Conservation (phyloP, 53 echinoderm and acorn worm species). For the Temnopleurus reevesii region DNA sequence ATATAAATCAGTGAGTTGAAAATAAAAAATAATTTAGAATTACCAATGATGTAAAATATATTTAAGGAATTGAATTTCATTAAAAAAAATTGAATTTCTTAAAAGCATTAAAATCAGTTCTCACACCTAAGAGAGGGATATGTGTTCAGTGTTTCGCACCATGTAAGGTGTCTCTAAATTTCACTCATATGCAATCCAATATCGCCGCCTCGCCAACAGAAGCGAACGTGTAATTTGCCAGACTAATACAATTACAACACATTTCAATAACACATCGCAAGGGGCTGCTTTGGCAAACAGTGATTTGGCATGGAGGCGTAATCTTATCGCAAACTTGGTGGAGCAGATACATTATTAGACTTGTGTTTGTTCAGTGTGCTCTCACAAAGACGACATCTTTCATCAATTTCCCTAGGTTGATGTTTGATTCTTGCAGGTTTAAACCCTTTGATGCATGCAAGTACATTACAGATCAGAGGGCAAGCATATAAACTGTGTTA, state of each 20-base stretch:
- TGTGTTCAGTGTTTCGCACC: no score
- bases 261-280: not conserved
- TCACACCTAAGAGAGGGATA: no score
- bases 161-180: not conserved
- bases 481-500: not conserved
- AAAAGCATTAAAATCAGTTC: no score
- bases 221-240: not conserved
- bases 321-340: not conserved
- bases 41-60: no score
- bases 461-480: not conserved
- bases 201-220: not conserved
- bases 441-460: not conserved
- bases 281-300: not conserved
- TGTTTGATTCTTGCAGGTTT: not conserved
- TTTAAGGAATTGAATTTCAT: no score
- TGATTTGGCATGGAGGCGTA: not conserved
- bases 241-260: not conserved
- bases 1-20: no score
- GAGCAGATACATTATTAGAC: slow-evolving; percentile 3
- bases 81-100: no score
- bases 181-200: not conserved
- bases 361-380: not conserved
- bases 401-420: not conserved
- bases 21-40: no score
- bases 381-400: not conserved